Evolutionary conservation across 2,113 vertebrate genomes (phyloP), one percentile per base, ranked within the genome.

Genomic region (Chitala chitala): DNA sequence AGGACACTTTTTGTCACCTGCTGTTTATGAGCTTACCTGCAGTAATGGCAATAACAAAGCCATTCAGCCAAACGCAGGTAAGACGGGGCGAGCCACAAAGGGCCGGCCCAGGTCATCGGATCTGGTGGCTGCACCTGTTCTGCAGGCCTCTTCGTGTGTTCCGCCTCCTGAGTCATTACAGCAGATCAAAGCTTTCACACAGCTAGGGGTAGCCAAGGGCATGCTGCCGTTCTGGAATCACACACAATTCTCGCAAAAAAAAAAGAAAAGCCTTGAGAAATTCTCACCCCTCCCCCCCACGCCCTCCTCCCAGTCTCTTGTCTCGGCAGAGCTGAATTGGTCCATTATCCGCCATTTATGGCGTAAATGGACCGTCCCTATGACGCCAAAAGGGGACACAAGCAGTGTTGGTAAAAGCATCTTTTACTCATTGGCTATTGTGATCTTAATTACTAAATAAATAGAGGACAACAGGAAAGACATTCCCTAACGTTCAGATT

Each of bases 61-160:
- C 81, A 22, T 86, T 78, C 38, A 10, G 12, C 31, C 86, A 78
- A 81, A 84, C 75, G 83, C 77, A 78, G 82, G 77, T 78, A 76
- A 76, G 53, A 72, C 36, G 40, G 22, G 20, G 61, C 24, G 4
- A 33, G 61, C 13, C 31, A 64, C 26, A 66, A 72, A 29, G 38
- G 80, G 76, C 85, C 82, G 69, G 81, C 71, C 38, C 78, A 36
- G 81, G 50, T 87, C 82, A 89, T 86, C 78, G 79, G 89, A 82
- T 90, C 84, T 89, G 88, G 85, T 90, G 89, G 83, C 81, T 61
- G 69, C 87, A 84, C 86, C 73, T 88, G 90, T 89, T 87, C 84
- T 82, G 17, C 42, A 48, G 78, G 75, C 56, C 69, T 22, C 77
- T 61, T 75, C 84, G 86, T 80, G 87, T 84, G 24, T 55, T 84